Base-by-base conservation (phyloP, 1,140 invertebrate species). In the Drosophila kikkawai region DNA sequence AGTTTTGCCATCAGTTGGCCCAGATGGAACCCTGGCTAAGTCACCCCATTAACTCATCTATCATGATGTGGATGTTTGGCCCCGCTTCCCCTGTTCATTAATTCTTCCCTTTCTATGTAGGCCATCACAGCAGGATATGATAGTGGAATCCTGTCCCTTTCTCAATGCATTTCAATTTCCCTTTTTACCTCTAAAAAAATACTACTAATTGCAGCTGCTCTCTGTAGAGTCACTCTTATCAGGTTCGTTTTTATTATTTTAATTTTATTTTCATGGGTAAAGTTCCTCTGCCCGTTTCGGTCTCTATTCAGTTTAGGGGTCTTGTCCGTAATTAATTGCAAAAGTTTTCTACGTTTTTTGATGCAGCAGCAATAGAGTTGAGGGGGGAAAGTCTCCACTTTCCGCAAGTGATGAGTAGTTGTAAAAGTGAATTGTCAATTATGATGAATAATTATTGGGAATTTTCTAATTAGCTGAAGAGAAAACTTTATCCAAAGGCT, bases 281-380 rank as follows among this genome's bases (percentile, higher is more conserved):
- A 80, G 63, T 71, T 59, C 47, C 26, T 7, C 17, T 19, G 51
- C 19, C 19, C 19, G 42, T n/a, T 32, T n/a, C 26, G n/a, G 36
- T 11, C 37, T 64, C 55, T 22, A 56, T 45, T 65, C 42, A 51
- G 63, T 71, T 80, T 64, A 81, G 77, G 73, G 74, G 61, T 74
- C 74, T 63, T 57, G 67, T 51, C 69, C 66, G 77, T 90, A 88
- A 88, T 88, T 88, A 88, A 88, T 88, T 88, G 84, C 85, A 84
- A 88, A 88, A 88, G 85, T 88, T 88, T 83, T 50, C 44, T 64
- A 58, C 51, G 29, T 56, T 61, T 58, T 78, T 41, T 68, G 63
- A 50, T 70, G 64, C 73, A 56, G 53, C 76, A 59, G 36, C 65
- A 45, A 64, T 74, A 84, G 36, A 7, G 80, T 81, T 80, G 69